Evolutionary conservation across 1,140 invertebrate genomes (phyloP), one percentile per base, ranked within the genome.

Genomic region (Stegodyphus mimosarum): DNA sequence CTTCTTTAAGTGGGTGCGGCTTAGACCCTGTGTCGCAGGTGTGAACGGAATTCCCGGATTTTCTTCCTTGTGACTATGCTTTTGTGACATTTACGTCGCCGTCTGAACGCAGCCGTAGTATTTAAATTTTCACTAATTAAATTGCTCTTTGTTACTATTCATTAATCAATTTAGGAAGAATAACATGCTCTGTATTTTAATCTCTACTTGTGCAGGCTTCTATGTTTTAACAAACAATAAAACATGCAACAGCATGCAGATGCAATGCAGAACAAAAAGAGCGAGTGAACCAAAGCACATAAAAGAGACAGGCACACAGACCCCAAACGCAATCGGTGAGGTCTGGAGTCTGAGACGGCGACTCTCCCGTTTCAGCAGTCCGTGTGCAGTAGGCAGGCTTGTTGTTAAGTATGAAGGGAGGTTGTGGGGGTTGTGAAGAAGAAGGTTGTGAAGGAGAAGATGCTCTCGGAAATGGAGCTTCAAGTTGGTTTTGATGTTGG

Each of bases 321-420:
- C 81, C 81, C 81, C 81, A 84, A 63, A 76, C 81, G 52, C 66
- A 76, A 50, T 84, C 81, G 33, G 72, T 84, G 81, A 84, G 72
- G 66, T 84, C 81, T 76, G 81, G 60, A 55, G 81, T 84, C 51
- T 50, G 70, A 9, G 70, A 74, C 60, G 70, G 70, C 7, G 72
- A 17, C 33, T 60, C 71, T 51, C 52, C 49, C 63, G 55, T 52
- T 48, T 52, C 60, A 7, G 18, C 15, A 51, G n/a, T 33, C 17
- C 17, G 48, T 15, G 15, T n/a, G 17, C 13, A 67, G 64, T n/a
- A 67, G 55, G 55, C 49, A 66, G 71, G 70, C 73, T 76, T 84
- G 80, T 67, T 83, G 81, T 84, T 84, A 55, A 84, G 72, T 69
- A 76, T 84, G 72, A 74, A 76, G 73, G 81, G 73, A 84, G 81